Percentiles rank a stretch among this genome's conserved stretches.
These are phyloP conservation scores for Vulpes lagopus DNA, from an alignment of 2,113 vertebrate species.

Conservation along the genomic window DNA sequence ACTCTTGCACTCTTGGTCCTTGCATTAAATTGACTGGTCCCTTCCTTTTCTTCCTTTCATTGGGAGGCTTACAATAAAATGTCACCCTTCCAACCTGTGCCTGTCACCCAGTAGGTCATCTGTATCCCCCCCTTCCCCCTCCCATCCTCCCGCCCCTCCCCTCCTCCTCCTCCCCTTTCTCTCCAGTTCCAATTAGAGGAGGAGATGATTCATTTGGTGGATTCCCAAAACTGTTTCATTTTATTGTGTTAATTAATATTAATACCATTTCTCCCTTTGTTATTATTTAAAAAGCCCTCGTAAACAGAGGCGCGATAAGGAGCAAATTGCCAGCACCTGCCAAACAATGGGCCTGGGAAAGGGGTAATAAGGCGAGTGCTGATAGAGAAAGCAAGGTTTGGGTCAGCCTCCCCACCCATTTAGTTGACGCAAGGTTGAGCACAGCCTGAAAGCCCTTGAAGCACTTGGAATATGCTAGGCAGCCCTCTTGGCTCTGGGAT, in stretches of 20 bases:
- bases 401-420: slow-evolving; percentile 88
- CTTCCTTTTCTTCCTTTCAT: slow-evolving; percentile 97
- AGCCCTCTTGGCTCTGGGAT: slow-evolving; percentile 90
- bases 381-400: slow-evolving; percentile 84
- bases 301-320: slow-evolving; percentile 90
- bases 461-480: slow-evolving; percentile 91
- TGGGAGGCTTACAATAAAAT: slow-evolving; percentile 97
- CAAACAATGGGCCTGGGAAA: slow-evolving; percentile 89
- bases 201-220: slow-evolving; percentile 89
- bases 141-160: slow-evolving; percentile 77
- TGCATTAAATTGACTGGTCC: slow-evolving; percentile 96
- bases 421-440: slow-evolving; percentile 86
- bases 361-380: slow-evolving; percentile 86
- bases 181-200: slow-evolving; percentile 92
- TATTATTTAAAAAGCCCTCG: slow-evolving; percentile 87
- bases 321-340: slow-evolving; percentile 94
- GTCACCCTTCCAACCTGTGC: slow-evolving; percentile 95
- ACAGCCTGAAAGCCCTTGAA: slow-evolving; percentile 88
- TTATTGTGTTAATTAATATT: slow-evolving; percentile 92
- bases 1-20: slow-evolving; percentile 94
- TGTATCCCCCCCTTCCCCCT: slow-evolving; percentile 86
- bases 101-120: slow-evolving; percentile 95
- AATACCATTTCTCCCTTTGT: slow-evolving; percentile 90
- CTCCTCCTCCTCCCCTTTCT: slow-evolving; percentile 82
- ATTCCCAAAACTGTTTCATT: slow-evolving; percentile 88